Conservation (phyloP, 1,140 invertebrate genomes). For the Mizuhopecten yessoensis region DNA sequence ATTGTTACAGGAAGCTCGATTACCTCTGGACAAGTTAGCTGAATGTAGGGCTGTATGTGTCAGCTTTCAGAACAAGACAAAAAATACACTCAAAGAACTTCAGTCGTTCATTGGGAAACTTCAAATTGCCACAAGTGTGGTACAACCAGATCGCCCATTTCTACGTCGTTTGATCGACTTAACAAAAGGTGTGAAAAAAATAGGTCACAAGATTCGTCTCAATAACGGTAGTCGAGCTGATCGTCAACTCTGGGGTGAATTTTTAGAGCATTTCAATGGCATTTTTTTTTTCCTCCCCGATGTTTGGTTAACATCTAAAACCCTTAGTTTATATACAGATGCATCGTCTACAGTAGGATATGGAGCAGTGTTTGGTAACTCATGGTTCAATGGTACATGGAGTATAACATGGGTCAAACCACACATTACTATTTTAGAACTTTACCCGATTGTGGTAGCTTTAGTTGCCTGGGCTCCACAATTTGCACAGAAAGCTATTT, state of each 20-base stretch:
- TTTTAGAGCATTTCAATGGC: not conserved
- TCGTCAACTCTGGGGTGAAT: not conserved
- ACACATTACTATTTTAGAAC: conserved; percentile 49
- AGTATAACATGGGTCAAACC: not conserved
- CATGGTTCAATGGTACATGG: conserved; percentile 54
- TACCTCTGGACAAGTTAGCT: conserved; percentile 41
- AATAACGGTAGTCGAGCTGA: not conserved
- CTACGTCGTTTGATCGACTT: not conserved
- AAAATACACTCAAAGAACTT: not conserved
- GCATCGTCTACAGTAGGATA: conserved; percentile 32
- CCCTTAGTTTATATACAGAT: not conserved
- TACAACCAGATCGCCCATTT: conserved; percentile 42
- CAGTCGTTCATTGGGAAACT: conserved; percentile 46
- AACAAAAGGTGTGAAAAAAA: not conserved
- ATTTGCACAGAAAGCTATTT: not conserved
- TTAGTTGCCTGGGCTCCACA: conserved; percentile 51
- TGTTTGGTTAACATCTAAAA: not conserved
- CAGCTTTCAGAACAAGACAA: not conserved
- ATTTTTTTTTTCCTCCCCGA: not conserved
- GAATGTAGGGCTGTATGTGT: not conserved
- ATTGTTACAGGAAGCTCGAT: not conserved
- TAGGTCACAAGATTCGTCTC: not conserved
- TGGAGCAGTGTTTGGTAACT: conserved; percentile 39
- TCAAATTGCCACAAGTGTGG: conserved; percentile 40
- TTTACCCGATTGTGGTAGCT: conserved; percentile 53